Conservation (phyloP, 2,888 invertebrate species). For the Athalia cordata region DNA sequence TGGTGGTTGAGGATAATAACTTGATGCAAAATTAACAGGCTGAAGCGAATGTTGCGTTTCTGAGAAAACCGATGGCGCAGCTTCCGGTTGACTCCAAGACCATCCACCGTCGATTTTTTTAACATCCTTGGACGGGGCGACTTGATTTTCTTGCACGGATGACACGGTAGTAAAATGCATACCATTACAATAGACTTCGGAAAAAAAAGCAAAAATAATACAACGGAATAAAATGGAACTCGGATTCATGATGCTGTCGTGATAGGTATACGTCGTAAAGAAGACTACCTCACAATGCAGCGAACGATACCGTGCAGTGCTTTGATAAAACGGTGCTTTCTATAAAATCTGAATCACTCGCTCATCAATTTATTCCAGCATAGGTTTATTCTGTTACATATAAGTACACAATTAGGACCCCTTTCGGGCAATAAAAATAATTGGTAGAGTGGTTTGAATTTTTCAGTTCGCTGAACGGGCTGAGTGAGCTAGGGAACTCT, state of each 20-base stretch:
- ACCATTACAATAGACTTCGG: not conserved
- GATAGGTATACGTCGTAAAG: not conserved
- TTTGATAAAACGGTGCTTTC: not conserved
- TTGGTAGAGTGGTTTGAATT: conserved; percentile 30
- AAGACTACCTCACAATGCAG: not conserved
- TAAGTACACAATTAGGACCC: conserved; percentile 12
- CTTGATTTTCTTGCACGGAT: conserved; percentile 29
- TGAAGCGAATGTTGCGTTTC: not conserved
- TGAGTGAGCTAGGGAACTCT: conserved; percentile 28
- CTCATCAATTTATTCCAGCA: conserved; percentile 37
- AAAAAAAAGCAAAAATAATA: conserved; percentile 8
- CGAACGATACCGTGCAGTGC: not conserved
- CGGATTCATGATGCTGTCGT: not conserved
- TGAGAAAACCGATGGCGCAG: not conserved
- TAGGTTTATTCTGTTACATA: conserved; percentile 24
- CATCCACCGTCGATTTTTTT: conserved; percentile 22
- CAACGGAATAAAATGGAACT: conserved; percentile 5
- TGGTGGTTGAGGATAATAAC: conserved; percentile 13
- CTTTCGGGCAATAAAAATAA: conserved; percentile 15
- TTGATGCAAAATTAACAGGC: not conserved
- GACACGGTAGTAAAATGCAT: conserved; percentile 15
- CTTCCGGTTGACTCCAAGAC: conserved; percentile 42
- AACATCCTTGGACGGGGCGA: conserved; percentile 23
- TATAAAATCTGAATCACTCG: not conserved
- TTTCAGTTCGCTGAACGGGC: conserved; percentile 42